Conservation (phyloP, 2,797 vertebrate species). For the Sternotherus odoratus region DNA sequence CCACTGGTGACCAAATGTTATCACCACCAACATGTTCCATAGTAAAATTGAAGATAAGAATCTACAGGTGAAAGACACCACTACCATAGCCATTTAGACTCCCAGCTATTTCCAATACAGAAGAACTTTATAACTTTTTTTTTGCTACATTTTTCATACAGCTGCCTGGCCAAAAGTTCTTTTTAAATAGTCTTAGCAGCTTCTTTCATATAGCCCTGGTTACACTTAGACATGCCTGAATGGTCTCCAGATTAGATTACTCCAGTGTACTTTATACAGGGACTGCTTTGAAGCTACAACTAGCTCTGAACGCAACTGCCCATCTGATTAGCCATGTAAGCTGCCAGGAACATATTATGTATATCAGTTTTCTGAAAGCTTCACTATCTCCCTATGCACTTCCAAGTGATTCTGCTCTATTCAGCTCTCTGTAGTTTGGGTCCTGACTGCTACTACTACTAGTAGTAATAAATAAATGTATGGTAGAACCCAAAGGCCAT, state of each 20-base stretch:
- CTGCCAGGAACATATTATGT: not conserved
- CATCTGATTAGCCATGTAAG: not conserved
- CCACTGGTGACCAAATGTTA: not conserved
- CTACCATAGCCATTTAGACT: not conserved
- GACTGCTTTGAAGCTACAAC: not conserved
- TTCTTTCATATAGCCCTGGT: not conserved
- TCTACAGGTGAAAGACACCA: not conserved
- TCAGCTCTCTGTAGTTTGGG: fast-evolving
- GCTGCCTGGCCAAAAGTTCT: not conserved
- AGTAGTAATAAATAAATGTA: not conserved
- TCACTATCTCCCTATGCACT: not conserved
- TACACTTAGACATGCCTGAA: not conserved
- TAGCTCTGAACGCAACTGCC: not conserved
- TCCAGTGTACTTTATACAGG: not conserved
- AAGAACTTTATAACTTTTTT: not conserved
- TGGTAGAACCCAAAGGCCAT: not conserved
- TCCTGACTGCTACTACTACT: not conserved
- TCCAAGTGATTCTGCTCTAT: not conserved
- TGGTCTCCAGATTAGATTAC: not conserved
- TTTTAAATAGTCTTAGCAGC: not conserved
- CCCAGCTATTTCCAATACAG: not conserved
- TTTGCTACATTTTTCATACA: not conserved
- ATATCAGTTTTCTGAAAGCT: not conserved
- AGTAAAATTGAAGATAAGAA: not conserved
- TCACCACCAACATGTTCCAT: not conserved